Evolutionary conservation across 1,140 invertebrate genomes (phyloP).

Genomic region (Pseudomyrmex cubaensis): DNA sequence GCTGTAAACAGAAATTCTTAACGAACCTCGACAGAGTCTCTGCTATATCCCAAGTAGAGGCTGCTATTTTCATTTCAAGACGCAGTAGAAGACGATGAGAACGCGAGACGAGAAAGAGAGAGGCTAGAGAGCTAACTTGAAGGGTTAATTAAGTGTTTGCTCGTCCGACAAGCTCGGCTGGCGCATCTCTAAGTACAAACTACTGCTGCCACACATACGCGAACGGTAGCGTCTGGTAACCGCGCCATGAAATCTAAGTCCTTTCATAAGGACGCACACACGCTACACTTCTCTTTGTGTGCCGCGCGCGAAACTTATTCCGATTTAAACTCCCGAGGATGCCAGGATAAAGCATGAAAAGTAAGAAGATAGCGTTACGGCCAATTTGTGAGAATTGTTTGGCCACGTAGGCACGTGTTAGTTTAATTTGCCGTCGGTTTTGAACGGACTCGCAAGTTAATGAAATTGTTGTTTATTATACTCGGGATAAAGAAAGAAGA

Average conservation of each 20-base stretch:
- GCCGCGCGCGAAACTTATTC: constrained; percentile 32
- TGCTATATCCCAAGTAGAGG: constrained; percentile 49
- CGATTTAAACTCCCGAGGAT: constrained; percentile 21
- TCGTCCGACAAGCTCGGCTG: constrained; percentile 70
- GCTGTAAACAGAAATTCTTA: constrained; percentile 7
- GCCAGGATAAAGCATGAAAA: constrained; percentile 9
- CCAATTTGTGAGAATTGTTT: constrained; percentile 35
- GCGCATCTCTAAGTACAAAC: constrained; percentile 69
- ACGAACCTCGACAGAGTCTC: constrained; percentile 34
- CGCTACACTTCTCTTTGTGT: constrained; percentile 54
- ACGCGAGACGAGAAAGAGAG: neutral
- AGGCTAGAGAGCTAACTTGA: constrained; percentile 63
- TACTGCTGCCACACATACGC: constrained; percentile 33
- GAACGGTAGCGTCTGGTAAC: constrained; percentile 41
- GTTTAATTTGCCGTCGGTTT: constrained; percentile 36
- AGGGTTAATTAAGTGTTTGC: constrained; percentile 80
- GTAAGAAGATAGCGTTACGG: constrained; percentile 16
- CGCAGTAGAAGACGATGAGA: constrained; percentile 2
- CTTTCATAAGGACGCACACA: constrained; percentile 31
- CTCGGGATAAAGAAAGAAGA: neutral
- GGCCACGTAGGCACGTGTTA: neutral
- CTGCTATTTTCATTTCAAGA: constrained; percentile 64
- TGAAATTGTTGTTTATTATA: constrained; percentile 21
- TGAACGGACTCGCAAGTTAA: neutral
- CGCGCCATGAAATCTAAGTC: constrained; percentile 54